Base-by-base conservation (phyloP, 2,113 vertebrate genomes). In the Brienomyrus brachyistius region DNA sequence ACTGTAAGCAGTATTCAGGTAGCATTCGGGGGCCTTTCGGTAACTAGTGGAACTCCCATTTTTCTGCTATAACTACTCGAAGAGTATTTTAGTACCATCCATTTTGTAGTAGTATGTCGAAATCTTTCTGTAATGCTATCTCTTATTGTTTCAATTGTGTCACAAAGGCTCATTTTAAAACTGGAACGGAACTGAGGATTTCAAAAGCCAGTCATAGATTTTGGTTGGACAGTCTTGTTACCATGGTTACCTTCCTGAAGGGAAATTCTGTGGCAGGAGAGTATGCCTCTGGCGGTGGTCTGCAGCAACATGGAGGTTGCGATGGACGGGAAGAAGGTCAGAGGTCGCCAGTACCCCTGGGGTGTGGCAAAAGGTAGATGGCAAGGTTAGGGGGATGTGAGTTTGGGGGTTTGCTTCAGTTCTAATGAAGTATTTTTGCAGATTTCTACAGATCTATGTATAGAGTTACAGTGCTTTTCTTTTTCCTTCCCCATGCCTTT, bases 341-440 rank as follows among this genome's bases (percentile, higher is more conserved):
- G 96, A 95, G 96, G 96, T 90, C 96, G 96, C 4, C 96, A 96
- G 94, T 97, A 97, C 88, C 96, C 96, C 0, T 97, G 96, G 96
- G 96, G 96, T 82, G 96, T 97, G 90, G 96, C 95, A 80, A 96
- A 97, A 95, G 96, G 96, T 96, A 96, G 56, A 94, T 92, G 82
- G 50, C 50, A 45, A 45, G 77, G 21, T 82, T 45, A 82, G 77
- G 9, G 77, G 2, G 77, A 82, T 82, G 77, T 19, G 19, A 43
- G n/a, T 13, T 70, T 70, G 62, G 62, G n/a, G n/a, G 31, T 70
- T 70, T 70, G 62, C n/a, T 70, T 70, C n/a, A 31, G 62, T 70
- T 31, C 3, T 31, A 70, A 70, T 70, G 3, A 70, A 62, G n/a
- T 48, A 92, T 94, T 92, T 94, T 90, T 94, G 93, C 94, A 94